Conservation (phyloP, 2,797 vertebrate species). For the Tapera naevia region DNA sequence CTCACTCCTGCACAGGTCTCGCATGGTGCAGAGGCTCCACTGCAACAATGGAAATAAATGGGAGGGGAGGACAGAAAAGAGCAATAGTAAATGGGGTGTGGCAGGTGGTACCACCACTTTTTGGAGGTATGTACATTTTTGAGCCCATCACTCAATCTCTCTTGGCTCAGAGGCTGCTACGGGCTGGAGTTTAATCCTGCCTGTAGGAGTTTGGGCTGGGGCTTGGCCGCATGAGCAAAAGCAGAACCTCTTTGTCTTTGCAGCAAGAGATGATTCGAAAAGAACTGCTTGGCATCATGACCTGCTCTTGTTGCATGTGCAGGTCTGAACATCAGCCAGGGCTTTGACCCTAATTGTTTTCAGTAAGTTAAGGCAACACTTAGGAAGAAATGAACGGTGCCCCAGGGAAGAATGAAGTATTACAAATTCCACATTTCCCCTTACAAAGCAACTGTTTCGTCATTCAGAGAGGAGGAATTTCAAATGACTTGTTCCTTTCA, state of each 20-base stretch:
- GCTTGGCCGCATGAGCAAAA: rapidly evolving
- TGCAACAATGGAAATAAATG: not conserved
- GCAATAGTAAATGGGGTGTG: not conserved
- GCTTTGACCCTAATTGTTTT: not conserved
- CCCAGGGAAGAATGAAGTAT: not conserved
- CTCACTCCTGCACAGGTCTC: not conserved
- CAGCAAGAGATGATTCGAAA: rapidly evolving
- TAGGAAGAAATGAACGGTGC: not conserved
- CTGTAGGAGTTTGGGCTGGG: not conserved
- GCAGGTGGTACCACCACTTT: not conserved
- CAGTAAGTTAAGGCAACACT: not conserved
- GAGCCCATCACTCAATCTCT: not conserved
- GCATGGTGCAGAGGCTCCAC: not conserved
- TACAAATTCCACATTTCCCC: not conserved
- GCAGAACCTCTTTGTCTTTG: not conserved
- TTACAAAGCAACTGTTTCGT: not conserved
- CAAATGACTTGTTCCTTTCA: not conserved
- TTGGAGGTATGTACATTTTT: not conserved
- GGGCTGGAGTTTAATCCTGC: not conserved
- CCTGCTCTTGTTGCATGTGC: not conserved
- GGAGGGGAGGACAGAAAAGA: not conserved
- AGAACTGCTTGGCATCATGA: not conserved
- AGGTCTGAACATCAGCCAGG: not conserved
- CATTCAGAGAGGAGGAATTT: not conserved
- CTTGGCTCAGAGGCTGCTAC: not conserved